Conservation (phyloP, 2,888 invertebrate species). For the Eretmocerus hayati region DNA sequence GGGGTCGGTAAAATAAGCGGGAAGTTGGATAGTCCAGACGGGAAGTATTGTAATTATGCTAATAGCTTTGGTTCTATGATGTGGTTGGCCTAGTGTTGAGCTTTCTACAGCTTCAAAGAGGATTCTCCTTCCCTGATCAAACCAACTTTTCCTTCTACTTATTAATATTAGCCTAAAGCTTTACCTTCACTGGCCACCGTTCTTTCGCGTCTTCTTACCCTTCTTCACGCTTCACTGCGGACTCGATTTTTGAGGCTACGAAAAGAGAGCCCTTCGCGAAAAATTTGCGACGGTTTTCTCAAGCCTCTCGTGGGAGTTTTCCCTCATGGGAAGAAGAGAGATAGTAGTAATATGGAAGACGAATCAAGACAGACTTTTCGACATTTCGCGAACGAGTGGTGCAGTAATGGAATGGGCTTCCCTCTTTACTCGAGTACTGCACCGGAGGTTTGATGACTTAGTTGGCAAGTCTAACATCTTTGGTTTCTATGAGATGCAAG, state of each 20-base stretch:
- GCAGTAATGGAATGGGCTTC: too few species aligned
- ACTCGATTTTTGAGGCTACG: neutral
- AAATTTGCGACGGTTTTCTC: conserved; percentile 17
- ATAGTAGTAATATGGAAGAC: too few species aligned
- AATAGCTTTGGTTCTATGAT: conserved; percentile 44
- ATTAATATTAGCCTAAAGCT: conserved; percentile 39
- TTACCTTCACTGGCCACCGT: neutral
- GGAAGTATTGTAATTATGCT: conserved; percentile 47
- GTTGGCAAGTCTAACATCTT: too few species aligned
- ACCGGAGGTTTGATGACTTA: too few species aligned
- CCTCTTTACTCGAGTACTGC: too few species aligned
- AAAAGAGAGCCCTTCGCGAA: too few species aligned
- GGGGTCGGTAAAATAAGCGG: conserved; percentile 39
- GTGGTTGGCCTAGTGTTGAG: conserved; percentile 34
- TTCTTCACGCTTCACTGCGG: neutral
- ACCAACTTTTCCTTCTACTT: conserved; percentile 46
- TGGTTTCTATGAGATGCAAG: too few species aligned
- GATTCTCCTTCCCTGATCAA: conserved; percentile 35
- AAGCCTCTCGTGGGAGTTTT: conserved; percentile 11
- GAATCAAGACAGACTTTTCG: too few species aligned
- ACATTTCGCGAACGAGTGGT: too few species aligned
- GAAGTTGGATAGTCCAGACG: conserved; percentile 41
- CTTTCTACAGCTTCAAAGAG: conserved; percentile 12
- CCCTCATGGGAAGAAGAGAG: too few species aligned
- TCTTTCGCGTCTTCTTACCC: conserved; percentile 1